Percentiles rank a stretch among this genome's conserved stretches.
Evolutionary conservation across 2,888 invertebrate species (phyloP).

Genomic region (Pheosia gnoma): DNA sequence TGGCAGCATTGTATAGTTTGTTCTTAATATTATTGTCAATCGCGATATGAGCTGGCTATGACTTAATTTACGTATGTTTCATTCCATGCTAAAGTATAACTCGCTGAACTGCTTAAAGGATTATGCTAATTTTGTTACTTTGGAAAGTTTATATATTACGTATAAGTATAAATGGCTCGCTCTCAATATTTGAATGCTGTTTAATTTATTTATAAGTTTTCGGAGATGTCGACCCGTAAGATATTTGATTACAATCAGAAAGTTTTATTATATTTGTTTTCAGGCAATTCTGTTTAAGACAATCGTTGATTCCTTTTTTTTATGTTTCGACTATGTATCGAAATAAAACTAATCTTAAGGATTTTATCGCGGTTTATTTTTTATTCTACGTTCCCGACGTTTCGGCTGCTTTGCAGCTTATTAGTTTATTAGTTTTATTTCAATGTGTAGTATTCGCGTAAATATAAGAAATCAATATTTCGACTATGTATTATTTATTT

Average conservation of each 20-base stretch:
- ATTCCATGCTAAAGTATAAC: conserved; percentile 33
- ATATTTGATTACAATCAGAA: conserved; percentile 3
- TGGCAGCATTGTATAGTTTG: background rate
- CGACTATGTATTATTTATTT: no score
- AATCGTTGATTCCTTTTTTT: conserved; percentile 2
- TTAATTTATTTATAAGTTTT: conserved; percentile 41
- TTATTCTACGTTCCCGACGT: no score
- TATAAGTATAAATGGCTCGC: conserved; percentile 60
- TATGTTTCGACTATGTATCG: background rate
- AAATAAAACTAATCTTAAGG: no score
- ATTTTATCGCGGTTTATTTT: no score
- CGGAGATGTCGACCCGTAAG: conserved; percentile 24
- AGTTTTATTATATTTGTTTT: background rate
- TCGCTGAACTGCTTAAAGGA: conserved; percentile 33
- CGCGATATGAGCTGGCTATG: conserved; percentile 1
- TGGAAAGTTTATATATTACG: conserved; percentile 40
- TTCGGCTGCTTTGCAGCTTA: no score
- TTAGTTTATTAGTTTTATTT: no score
- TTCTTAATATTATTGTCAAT: background rate
- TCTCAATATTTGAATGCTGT: conserved; percentile 52
- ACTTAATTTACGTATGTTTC: conserved; percentile 5
- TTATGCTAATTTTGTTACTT: conserved; percentile 27
- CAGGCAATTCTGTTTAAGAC: background rate
- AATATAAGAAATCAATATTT: background rate
- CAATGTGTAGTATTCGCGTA: background rate